These are phyloP conservation scores for Antheraea yamamai DNA, from an alignment of 2,888 invertebrate genomes.

Conservation along the genomic window DNA sequence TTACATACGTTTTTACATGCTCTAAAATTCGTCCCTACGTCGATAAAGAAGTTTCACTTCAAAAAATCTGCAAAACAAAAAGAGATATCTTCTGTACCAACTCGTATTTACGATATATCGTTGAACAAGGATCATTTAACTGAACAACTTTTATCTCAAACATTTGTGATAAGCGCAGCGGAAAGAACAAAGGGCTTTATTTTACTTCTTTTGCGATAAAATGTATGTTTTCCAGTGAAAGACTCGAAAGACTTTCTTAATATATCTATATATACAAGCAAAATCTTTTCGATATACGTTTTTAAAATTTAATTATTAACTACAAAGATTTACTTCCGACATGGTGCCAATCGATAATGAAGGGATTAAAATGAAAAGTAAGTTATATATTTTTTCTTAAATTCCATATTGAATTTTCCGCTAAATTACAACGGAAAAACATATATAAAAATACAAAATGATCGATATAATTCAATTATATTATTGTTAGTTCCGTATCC, in stretches of 20 bases:
- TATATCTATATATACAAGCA: neutral
- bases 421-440: too few relatives aligned
- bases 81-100: neutral
- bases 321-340: neutral
- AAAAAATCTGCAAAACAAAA: neutral
- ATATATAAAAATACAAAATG: too few relatives aligned
- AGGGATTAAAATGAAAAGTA: too few relatives aligned
- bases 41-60: too few relatives aligned
- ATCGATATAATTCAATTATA: too few relatives aligned
- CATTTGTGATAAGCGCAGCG: slow-evolving; percentile 10
- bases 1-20: too few relatives aligned
- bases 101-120: neutral
- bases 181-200: neutral
- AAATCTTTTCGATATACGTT: neutral
- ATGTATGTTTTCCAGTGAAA: neutral
- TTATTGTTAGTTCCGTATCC: too few relatives aligned
- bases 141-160: slow-evolving; percentile 13
- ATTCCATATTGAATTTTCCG: too few relatives aligned
- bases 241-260: neutral
- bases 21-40: too few relatives aligned
- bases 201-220: neutral
- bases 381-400: too few relatives aligned
- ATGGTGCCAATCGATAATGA: too few relatives aligned
- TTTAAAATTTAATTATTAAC: neutral
- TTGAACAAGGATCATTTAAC: neutral